These are phyloP conservation scores for Aplodontia rufa DNA, from an alignment of 2,113 vertebrate genomes.

Conservation along the genomic window DNA sequence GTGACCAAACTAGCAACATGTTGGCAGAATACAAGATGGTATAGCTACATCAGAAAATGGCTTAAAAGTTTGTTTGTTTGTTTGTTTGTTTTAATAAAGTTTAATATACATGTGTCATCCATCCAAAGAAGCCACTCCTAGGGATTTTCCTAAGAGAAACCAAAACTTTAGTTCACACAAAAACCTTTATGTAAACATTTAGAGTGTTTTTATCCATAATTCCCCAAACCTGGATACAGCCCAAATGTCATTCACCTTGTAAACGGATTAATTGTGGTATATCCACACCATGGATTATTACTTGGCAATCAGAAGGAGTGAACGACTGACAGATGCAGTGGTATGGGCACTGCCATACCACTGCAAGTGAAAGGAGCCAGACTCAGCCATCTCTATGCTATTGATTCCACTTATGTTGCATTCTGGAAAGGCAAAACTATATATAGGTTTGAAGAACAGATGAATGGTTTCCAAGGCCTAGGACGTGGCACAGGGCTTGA, in stretches of 20 bases:
- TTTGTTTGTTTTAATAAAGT: background rate
- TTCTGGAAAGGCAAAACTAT: background rate
- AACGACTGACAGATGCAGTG: background rate
- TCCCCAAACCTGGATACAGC: background rate
- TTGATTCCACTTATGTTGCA: background rate
- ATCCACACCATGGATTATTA: background rate
- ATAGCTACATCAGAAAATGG: background rate
- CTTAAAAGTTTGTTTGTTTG: background rate
- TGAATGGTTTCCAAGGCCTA: background rate
- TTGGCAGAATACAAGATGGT: background rate
- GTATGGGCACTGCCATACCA: background rate
- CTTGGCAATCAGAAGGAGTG: background rate
- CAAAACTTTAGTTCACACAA: background rate
- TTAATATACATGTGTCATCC: background rate
- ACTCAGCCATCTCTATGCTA: background rate
- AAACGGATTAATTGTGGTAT: background rate
- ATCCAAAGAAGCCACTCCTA: background rate
- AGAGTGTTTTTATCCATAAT: background rate
- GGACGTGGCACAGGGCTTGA: background rate
- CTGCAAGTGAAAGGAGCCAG: background rate
- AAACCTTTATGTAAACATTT: background rate
- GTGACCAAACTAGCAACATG: background rate
- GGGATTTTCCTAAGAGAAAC: background rate
- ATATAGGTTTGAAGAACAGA: background rate
- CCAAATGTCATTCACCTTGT: background rate